Evolutionary conservation across 2,113 vertebrate species (phyloP).

Genomic region (Cyanoramphus novaezelandiae): DNA sequence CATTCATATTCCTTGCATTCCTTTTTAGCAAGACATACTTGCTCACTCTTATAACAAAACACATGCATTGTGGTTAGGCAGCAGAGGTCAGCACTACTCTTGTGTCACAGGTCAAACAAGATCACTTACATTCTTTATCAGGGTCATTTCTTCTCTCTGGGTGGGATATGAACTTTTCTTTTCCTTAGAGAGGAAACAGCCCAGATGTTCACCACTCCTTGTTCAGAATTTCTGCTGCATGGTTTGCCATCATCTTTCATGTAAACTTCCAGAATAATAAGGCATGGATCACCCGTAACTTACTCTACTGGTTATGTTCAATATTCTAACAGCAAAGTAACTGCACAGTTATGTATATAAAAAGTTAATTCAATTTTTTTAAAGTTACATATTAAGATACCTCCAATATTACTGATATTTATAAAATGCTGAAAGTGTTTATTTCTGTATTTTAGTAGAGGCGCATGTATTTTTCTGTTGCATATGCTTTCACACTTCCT

Average conservation of each 20-base stretch:
- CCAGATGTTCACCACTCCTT: constrained; percentile 76
- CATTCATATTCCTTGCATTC: constrained; percentile 56
- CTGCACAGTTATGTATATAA: background rate
- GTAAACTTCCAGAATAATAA: constrained; percentile 11
- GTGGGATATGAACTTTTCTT: constrained; percentile 77
- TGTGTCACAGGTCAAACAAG: constrained; percentile 70
- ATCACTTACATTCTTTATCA: constrained; percentile 78
- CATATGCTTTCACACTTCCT: background rate
- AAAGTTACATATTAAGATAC: background rate
- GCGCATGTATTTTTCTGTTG: background rate
- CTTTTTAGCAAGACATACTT: constrained; percentile 50
- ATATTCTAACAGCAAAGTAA: background rate
- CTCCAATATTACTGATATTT: background rate
- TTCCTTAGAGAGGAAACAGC: constrained; percentile 65
- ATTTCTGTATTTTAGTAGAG: background rate
- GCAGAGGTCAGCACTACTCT: constrained; percentile 61
- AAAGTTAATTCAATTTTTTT: background rate
- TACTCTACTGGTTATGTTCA: background rate
- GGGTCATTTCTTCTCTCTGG: constrained; percentile 80
- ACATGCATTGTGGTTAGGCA: constrained; percentile 54
- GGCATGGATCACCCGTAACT: background rate
- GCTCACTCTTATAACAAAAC: constrained; percentile 72
- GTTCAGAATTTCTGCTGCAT: constrained; percentile 3
- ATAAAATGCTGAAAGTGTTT: background rate
- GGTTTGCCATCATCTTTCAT: background rate